phyloP scores from a whole-genome alignment of 2,797 vertebrate genomes.

The Sebastes taczanowskii region DNA sequence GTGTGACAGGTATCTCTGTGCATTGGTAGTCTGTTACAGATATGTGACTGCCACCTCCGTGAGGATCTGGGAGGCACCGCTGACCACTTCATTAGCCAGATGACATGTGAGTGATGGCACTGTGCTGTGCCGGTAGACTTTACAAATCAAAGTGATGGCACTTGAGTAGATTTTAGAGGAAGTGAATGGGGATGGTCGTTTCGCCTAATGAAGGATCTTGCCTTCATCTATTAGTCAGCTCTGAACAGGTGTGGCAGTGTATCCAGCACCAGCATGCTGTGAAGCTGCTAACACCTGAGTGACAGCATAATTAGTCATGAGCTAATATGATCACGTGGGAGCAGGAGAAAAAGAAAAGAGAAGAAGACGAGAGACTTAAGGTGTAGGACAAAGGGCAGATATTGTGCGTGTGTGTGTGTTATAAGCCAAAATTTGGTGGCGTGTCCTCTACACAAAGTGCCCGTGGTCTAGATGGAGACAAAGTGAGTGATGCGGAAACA shows the following conservation, averaged over 20 bases:
- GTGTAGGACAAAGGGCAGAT: neutral
- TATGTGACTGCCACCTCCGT: constrained; percentile 23
- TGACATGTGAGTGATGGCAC: constrained; percentile 55
- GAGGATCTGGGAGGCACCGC: constrained; percentile 8
- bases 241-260: neutral
- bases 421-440: neutral
- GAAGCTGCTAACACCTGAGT: constrained; percentile 7
- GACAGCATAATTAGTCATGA: constrained; percentile 27
- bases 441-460: constrained; percentile 26
- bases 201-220: constrained; percentile 34
- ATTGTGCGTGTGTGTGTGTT: neutral
- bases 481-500: constrained; percentile 29
- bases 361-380: neutral
- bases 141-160: constrained; percentile 40
- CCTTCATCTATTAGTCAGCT: constrained; percentile 45
- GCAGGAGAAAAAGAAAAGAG: neutral
- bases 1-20: constrained; percentile 7
- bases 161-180: constrained; percentile 37
- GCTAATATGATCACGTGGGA: neutral
- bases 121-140: constrained; percentile 18
- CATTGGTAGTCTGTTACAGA: constrained; percentile 9
- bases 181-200: constrained; percentile 27
- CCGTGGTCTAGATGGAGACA: constrained; percentile 11
- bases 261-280: neutral
- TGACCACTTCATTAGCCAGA: constrained; percentile 58